A percentile compares a stretch with the other conserved stretches of the same genome.
These are phyloP conservation scores for Drosophila kanapiae DNA, from an alignment of 1,140 invertebrate genomes.

Conservation along the genomic window DNA sequence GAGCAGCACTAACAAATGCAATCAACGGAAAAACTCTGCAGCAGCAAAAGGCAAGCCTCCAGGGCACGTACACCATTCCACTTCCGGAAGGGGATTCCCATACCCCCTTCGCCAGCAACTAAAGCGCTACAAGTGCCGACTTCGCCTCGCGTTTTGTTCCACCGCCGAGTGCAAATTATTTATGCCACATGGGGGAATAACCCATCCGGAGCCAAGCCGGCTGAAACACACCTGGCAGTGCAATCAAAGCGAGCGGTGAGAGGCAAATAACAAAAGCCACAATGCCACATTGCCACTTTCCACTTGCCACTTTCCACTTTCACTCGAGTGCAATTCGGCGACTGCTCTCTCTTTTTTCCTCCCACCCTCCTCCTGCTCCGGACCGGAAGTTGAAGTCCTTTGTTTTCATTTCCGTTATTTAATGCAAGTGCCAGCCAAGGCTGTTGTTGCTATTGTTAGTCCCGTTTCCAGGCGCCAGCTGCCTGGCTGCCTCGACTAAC, in stretches of 20 bases:
- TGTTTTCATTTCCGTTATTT: conserved; percentile 83
- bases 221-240: conserved; percentile 53
- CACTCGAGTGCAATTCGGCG: conserved; percentile 69
- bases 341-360: conserved; percentile 35
- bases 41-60: conserved; percentile 41
- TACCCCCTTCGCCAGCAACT: conserved; percentile 19
- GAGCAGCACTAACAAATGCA: conserved; percentile 66
- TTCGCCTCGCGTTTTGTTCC: conserved; percentile 63
- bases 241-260: conserved; percentile 67
- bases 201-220: conserved; percentile 7
- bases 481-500: conserved; percentile 69
- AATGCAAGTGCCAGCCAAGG: conserved; percentile 68
- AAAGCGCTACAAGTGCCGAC: conserved; percentile 69
- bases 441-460: conserved; percentile 52
- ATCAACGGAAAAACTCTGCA: conserved; percentile 52
- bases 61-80: conserved; percentile 17
- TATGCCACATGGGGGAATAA: conserved; percentile 69
- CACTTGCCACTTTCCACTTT: conserved; percentile 69
- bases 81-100: conserved; percentile 9
- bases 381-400: conserved; percentile 78
- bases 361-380: background rate
- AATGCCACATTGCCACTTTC: conserved; percentile 66
- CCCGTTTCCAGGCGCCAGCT: conserved; percentile 54
- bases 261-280: conserved; percentile 71
- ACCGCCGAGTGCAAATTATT: conserved; percentile 77